These are phyloP conservation scores for Drosophila lacicola DNA, from an alignment of 2,888 invertebrate genomes.

Conservation along the genomic window DNA sequence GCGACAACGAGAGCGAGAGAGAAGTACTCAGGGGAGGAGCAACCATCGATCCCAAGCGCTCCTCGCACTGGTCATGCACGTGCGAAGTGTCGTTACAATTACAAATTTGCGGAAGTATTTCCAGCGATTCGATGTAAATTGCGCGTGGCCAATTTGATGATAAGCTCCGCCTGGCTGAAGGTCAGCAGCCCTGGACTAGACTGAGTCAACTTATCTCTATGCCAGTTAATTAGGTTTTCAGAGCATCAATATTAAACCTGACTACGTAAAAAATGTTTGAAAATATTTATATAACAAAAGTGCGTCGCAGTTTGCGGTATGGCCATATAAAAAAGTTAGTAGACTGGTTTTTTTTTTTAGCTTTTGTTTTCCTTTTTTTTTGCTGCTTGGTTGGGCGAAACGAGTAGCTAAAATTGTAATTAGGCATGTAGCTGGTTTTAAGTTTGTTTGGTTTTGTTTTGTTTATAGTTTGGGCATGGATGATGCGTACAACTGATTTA, in stretches of 20 bases:
- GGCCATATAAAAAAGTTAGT: slow-evolving; percentile 22
- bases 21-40: not conserved
- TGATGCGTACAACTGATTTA: slow-evolving; percentile 24
- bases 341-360: slow-evolving; percentile 55
- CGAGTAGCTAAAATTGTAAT: slow-evolving; percentile 49
- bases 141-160: slow-evolving; percentile 41
- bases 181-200: slow-evolving; percentile 32
- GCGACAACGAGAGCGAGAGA: not conserved
- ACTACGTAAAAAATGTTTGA: not conserved
- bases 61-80: slow-evolving; percentile 23
- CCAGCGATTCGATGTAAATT: slow-evolving; percentile 17
- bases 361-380: slow-evolving; percentile 6
- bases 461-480: slow-evolving; percentile 1
- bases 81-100: slow-evolving; percentile 28
- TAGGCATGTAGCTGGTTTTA: slow-evolving; percentile 61
- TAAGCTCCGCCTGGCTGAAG: slow-evolving; percentile 42
- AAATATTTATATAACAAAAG: slow-evolving; percentile 31
- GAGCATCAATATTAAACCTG: slow-evolving; percentile 10
- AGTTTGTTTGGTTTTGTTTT: slow-evolving; percentile 22
- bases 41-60: not conserved
- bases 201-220: slow-evolving; percentile 16
- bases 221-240: slow-evolving; percentile 20
- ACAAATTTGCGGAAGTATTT: slow-evolving; percentile 41
- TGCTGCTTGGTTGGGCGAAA: slow-evolving; percentile 22
- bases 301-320: slow-evolving; percentile 61